Evolutionary conservation across 1,140 invertebrate species (phyloP), one percentile per base, ranked within the genome.

Genomic region (Asobara japonica): DNA sequence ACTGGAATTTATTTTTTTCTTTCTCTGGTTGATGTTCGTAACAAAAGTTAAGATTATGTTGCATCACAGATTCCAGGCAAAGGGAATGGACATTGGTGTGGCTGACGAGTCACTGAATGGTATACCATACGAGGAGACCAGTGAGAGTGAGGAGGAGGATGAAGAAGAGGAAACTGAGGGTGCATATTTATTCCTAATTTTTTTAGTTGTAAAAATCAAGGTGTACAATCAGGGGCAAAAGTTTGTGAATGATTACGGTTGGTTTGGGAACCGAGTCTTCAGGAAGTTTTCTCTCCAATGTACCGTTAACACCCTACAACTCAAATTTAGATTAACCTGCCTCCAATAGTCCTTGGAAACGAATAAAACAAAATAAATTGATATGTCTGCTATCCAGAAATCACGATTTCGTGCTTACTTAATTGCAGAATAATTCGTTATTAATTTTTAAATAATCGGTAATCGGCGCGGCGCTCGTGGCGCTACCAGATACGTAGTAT

Each of bases 11-110:
- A 36, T 70, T 77, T 78, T 3, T 76, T 51, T 48, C 36, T 36
- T 67, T 48, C 41, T 2, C n/a, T 45, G n/a, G 11, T 41, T 41
- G 31, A 41, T 68, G 48, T 56, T 56, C 22, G 51, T 27, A 56
- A 45, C 11, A 65, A 68, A 67, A 68, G 11, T 38, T 27, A 64
- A 61, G n/a, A 67, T 71, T 56, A 65, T 72, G 48, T n/a, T 71
- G 33, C 33, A 61, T 60, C 27, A 33, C 67, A 94, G 93, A 84
- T 94, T 95, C 81, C 93, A 95, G 81, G 90, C 92, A 16, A 93
- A 94, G 87, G 94, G 93, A 22, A 94, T 94, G 92, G 92, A 94
- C 78, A 90, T 93, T 71, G 93, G 93, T 2, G 91, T 94, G 0
- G 90, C 91, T 3, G 93, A 94, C 79, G 93, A 94, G 72, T 91